Percentiles rank a stretch among this genome's conserved stretches.
Evolutionary conservation across 2,797 vertebrate genomes (phyloP).

Genomic region (Ficedula albicollis): DNA sequence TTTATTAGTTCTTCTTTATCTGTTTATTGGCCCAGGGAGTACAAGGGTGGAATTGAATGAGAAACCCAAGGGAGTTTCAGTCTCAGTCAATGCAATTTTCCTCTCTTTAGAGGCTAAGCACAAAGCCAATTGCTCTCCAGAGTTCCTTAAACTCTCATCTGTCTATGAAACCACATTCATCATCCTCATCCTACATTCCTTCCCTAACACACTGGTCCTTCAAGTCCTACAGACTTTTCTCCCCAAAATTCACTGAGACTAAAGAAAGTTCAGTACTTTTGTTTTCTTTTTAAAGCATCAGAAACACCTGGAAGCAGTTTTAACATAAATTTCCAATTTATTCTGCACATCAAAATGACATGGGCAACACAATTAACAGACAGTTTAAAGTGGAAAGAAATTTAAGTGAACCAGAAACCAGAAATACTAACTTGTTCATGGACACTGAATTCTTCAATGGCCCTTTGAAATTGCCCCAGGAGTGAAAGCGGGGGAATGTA

Average conservation of each 20-base stretch:
- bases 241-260: neutral
- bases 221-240: neutral
- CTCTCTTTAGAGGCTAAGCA: conserved; percentile 29
- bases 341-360: neutral
- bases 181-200: neutral
- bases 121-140: conserved; percentile 30
- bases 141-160: conserved; percentile 14
- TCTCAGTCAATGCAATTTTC: conserved; percentile 31
- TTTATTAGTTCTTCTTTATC: conserved; percentile 54
- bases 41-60: conserved; percentile 39
- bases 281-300: neutral
- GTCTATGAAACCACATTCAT: neutral
- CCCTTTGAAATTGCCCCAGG: neutral
- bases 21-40: conserved; percentile 33
- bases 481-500: neutral
- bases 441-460: neutral
- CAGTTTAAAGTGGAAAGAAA: neutral
- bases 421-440: neutral
- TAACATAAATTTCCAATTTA: neutral
- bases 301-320: neutral
- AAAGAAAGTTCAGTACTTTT: neutral
- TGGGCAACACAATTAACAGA: neutral
- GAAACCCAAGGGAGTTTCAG: conserved; percentile 32
- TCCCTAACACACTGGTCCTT: neutral
- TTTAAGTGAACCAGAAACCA: neutral